Conservation (phyloP, 2,797 vertebrate species). For the Sebastes ruberrimus region DNA sequence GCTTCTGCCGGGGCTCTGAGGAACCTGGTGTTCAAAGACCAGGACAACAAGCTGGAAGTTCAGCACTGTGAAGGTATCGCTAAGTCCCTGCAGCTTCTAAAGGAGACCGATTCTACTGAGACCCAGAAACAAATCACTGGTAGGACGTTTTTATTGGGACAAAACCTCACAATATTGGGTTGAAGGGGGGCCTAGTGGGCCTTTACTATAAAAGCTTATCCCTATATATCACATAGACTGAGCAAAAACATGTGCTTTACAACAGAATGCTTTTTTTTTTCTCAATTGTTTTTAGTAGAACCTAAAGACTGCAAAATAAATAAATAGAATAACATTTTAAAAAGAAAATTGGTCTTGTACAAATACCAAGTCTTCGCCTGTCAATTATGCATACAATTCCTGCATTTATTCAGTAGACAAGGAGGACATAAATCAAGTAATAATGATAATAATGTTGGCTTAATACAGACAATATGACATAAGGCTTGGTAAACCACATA, state of each 20-base stretch:
- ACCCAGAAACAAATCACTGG: slow-evolving; percentile 93
- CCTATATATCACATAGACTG: not conserved
- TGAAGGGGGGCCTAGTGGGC: not conserved
- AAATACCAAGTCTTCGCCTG: not conserved
- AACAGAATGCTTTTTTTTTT: not conserved
- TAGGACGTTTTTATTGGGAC: slow-evolving; percentile 41
- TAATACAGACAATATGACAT: not conserved
- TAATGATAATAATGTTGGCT: not conserved
- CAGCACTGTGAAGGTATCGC: slow-evolving; percentile 84
- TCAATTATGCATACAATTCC: not conserved
- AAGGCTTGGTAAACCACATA: not conserved
- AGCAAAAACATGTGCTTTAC: not conserved
- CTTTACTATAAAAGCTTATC: not conserved
- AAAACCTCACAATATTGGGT: not conserved
- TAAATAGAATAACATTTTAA: not conserved
- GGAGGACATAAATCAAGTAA: not conserved
- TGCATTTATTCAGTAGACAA: not conserved
- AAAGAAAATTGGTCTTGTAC: not conserved
- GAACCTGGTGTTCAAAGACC: slow-evolving; percentile 89
- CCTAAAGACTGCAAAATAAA: not conserved
- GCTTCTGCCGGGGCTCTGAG: slow-evolving; percentile 88
- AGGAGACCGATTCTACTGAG: slow-evolving; percentile 83
- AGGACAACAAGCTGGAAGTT: slow-evolving; percentile 87
- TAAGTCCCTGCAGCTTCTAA: slow-evolving; percentile 85
- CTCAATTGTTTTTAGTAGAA: not conserved